A percentile compares a stretch with the other conserved stretches of the same genome.
These are phyloP conservation scores for Ectemnius lituratus DNA, from an alignment of 2,888 invertebrate genomes.

Conservation along the genomic window DNA sequence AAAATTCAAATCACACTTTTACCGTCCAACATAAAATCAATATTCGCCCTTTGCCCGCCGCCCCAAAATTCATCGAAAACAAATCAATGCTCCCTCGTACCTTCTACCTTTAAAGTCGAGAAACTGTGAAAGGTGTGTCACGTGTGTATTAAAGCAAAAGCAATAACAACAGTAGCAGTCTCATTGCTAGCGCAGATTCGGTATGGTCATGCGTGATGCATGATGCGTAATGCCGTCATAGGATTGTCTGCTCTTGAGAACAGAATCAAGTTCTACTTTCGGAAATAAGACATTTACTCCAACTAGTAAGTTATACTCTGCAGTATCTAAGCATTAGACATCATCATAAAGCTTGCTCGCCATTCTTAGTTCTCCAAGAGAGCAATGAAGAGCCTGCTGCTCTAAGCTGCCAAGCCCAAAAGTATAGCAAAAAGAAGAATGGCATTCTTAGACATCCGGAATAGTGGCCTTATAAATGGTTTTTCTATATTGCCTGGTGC, in stretches of 20 bases:
- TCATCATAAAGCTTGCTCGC: no score
- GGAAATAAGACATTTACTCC: no score
- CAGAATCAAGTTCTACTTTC: no score
- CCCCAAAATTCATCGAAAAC: conserved; percentile 69
- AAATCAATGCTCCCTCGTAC: conserved; percentile 58
- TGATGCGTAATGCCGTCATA: no score
- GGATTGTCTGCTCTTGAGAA: no score
- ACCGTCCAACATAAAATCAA: conserved; percentile 76
- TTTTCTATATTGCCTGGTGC: conserved; percentile 77
- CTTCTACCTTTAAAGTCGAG: conserved; percentile 37
- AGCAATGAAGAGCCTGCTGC: conserved; percentile 34
- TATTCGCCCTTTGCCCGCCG: conserved; percentile 69
- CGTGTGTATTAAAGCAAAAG: not conserved
- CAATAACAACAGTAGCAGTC: not conserved
- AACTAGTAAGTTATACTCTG: no score
- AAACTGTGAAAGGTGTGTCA: not conserved
- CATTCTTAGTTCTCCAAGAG: not conserved
- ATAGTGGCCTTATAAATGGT: conserved; percentile 77
- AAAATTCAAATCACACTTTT: conserved; percentile 78
- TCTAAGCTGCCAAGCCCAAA: conserved; percentile 50
- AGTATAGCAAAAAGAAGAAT: conserved; percentile 59
- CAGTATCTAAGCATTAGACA: no score
- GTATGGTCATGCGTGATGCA: no score
- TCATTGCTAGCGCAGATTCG: no score
- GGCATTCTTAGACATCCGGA: conserved; percentile 65